Evolutionary conservation across 2,888 invertebrate species (phyloP).

Genomic region (Aproaerema taeniolella): DNA sequence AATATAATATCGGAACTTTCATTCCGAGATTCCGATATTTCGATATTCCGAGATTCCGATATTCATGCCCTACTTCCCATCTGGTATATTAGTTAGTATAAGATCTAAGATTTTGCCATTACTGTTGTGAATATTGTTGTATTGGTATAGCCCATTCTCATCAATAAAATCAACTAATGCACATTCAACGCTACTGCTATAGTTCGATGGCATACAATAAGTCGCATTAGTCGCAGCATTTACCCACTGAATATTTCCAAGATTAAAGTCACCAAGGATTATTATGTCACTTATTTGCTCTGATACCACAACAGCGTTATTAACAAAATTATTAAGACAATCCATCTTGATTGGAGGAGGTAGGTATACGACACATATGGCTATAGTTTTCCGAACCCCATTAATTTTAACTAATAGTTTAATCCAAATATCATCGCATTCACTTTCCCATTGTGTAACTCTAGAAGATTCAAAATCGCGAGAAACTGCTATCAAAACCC

Average conservation of each 20-base stretch:
- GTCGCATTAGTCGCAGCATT: neutral
- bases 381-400: neutral
- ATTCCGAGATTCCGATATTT: no score
- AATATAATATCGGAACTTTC: no score
- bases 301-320: neutral
- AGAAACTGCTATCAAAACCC: slow-evolving; percentile 14
- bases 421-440: slow-evolving; percentile 8
- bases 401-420: neutral
- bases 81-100: neutral
- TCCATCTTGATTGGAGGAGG: neutral
- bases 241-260: neutral
- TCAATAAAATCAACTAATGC: neutral
- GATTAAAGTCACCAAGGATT: neutral
- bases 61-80: no score
- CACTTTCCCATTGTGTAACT: slow-evolving; percentile 6
- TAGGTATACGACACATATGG: neutral
- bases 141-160: neutral
- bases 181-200: neutral
- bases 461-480: slow-evolving; percentile 3
- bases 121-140: neutral
- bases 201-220: neutral
- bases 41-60: no score
- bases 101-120: neutral
- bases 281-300: neutral
- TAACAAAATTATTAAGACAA: neutral